Evolutionary conservation across 2,113 vertebrate species (phyloP).

Genomic region (Shinisaurus crocodilurus): DNA sequence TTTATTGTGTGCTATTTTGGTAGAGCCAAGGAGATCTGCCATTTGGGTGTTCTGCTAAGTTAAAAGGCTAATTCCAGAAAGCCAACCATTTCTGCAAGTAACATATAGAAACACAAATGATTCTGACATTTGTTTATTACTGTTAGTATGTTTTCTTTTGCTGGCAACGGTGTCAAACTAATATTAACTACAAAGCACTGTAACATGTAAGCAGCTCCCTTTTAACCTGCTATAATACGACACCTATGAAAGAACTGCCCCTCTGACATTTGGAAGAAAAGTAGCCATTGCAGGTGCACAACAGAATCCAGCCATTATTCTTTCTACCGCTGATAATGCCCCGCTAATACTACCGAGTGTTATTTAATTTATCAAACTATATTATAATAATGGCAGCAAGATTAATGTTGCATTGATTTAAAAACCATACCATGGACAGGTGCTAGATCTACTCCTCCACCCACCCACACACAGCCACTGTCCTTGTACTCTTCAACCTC

Average conservation of each 20-base stretch:
- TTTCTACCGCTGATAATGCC: not conserved
- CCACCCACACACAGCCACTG: not conserved
- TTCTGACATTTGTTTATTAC: not conserved
- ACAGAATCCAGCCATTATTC: not conserved
- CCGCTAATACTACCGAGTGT: not conserved
- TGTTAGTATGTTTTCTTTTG: not conserved
- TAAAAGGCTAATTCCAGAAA: conserved; percentile 4
- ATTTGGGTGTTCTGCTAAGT: not conserved
- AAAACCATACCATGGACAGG: not conserved
- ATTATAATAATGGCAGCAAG: not conserved
- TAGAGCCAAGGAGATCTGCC: not conserved
- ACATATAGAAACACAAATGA: not conserved
- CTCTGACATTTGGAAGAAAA: not conserved
- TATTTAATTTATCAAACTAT: not conserved
- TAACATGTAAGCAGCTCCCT: not conserved
- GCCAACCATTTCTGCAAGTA: not conserved
- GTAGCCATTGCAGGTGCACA: not conserved
- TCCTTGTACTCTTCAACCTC: conserved; percentile 1
- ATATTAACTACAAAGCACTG: not conserved
- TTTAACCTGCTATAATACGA: not conserved
- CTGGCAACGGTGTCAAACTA: not conserved
- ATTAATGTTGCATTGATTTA: conserved; percentile 11
- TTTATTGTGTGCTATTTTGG: not conserved
- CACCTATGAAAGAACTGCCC: not conserved
- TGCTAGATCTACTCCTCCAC: not conserved